A percentile compares a stretch with the other conserved stretches of the same genome.
These are phyloP conservation scores for Trachelus tabidus DNA, from an alignment of 2,888 invertebrate genomes.

Conservation along the genomic window DNA sequence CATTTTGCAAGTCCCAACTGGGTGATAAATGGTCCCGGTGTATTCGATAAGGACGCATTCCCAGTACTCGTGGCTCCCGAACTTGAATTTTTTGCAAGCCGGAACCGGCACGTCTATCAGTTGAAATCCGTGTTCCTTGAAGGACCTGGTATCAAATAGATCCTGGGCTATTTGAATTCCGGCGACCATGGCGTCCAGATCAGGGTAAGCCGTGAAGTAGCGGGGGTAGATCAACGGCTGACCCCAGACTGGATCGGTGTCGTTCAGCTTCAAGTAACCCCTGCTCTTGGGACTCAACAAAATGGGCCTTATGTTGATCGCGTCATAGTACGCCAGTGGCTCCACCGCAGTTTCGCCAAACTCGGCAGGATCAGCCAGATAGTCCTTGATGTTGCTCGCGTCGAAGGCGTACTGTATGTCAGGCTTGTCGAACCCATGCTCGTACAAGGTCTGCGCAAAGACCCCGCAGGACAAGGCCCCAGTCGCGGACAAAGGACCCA, in stretches of 20 bases:
- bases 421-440: slow-evolving; percentile 67
- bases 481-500: slow-evolving; percentile 67
- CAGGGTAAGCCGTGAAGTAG: slow-evolving; percentile 74
- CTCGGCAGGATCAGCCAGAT: slow-evolving; percentile 70
- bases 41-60: slow-evolving; percentile 74
- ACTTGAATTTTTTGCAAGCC: slow-evolving; percentile 69
- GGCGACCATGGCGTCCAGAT: slow-evolving; percentile 72
- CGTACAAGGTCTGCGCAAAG: slow-evolving; percentile 73
- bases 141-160: slow-evolving; percentile 72
- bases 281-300: slow-evolving; percentile 74
- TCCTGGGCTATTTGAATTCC: slow-evolving; percentile 72
- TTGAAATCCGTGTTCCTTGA: slow-evolving; percentile 70
- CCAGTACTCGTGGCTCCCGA: slow-evolving; percentile 77
- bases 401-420: slow-evolving; percentile 78
- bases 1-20: slow-evolving; percentile 79
- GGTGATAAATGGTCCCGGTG: slow-evolving; percentile 78
- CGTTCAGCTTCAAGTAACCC: slow-evolving; percentile 73
- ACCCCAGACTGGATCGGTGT: slow-evolving; percentile 78
- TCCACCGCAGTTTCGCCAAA: slow-evolving; percentile 67
- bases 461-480: slow-evolving; percentile 70
- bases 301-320: slow-evolving; percentile 73
- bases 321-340: slow-evolving; percentile 74
- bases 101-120: slow-evolving; percentile 71
- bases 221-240: slow-evolving; percentile 80
- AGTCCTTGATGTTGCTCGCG: slow-evolving; percentile 70